Percentiles rank a stretch among this genome's conserved stretches.
These are phyloP conservation scores for Zoanthus sociatus DNA, from an alignment of 92 coral and sea anemone species.

Conservation along the genomic window DNA sequence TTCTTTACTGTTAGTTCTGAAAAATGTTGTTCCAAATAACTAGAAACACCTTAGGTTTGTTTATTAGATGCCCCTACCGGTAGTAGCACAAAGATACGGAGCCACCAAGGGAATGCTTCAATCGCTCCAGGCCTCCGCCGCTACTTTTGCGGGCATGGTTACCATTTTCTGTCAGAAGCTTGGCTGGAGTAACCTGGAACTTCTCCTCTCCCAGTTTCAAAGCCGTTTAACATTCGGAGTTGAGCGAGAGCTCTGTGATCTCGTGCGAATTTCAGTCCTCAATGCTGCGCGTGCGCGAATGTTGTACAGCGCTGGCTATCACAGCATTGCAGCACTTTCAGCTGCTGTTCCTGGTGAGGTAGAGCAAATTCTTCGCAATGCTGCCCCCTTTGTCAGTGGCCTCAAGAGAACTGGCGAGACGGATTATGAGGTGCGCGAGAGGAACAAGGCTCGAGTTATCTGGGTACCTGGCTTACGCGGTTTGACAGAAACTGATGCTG, in stretches of 20 bases:
- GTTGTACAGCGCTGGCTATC: constrained; percentile 94
- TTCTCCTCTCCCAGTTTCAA: constrained; percentile 93
- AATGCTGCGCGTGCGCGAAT: constrained; percentile 99
- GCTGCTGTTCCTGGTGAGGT: constrained; percentile 80
- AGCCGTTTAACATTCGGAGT: constrained; percentile 95
- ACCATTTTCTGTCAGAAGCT: constrained; percentile 95
- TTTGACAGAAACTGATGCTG: constrained; percentile 84
- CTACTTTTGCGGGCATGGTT: constrained; percentile 99
- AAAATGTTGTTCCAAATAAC: neutral
- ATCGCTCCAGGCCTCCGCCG: constrained; percentile 94
- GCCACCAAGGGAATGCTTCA: constrained; percentile 98
- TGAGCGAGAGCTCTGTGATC: constrained; percentile 94
- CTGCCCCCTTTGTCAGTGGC: constrained; percentile 92
- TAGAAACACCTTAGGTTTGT: neutral
- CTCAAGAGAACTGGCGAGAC: constrained; percentile 89
- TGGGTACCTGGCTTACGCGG: constrained; percentile 95
- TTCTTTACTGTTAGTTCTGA: too few relatives aligned
- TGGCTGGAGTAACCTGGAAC: constrained; percentile 93
- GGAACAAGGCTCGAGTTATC: constrained; percentile 87
- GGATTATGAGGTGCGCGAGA: constrained; percentile 81
- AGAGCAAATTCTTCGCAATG: constrained; percentile 85
- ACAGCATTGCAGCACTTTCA: constrained; percentile 88
- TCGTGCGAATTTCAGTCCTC: constrained; percentile 88
- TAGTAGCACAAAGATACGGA: constrained; percentile 91
- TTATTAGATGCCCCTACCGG: constrained; percentile 69